Evolutionary conservation across 2,888 invertebrate genomes (phyloP).

Genomic region (Lithosia quadra): DNA sequence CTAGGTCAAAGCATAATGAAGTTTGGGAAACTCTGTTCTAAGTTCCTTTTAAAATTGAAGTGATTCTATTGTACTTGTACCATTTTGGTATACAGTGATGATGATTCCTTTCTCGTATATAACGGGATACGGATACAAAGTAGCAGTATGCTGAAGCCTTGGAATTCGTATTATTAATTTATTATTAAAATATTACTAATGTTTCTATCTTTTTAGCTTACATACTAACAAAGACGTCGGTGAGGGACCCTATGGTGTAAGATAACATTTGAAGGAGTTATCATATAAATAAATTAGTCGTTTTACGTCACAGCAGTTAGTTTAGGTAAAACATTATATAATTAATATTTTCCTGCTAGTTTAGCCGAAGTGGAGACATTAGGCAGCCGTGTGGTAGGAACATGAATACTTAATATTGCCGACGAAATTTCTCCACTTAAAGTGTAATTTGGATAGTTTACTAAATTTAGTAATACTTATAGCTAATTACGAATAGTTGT

Average conservation of each 20-base stretch:
- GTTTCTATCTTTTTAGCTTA: conserved; percentile 79
- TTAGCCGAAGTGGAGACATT: conserved; percentile 48
- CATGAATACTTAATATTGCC: conserved; percentile 56
- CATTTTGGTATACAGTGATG: background rate
- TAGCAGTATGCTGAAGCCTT: background rate
- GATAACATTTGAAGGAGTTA: conserved; percentile 79
- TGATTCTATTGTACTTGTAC: no score
- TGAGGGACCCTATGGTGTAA: conserved; percentile 80
- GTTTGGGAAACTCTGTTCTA: no score
- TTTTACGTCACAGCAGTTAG: conserved; percentile 64
- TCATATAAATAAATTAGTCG: conserved; percentile 62
- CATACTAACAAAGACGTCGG: conserved; percentile 80
- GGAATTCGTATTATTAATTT: conserved; percentile 5
- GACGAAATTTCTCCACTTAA: conserved; percentile 56
- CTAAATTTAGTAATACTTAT: conserved; percentile 35
- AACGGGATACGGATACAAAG: background rate
- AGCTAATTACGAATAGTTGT: conserved; percentile 16
- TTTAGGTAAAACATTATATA: conserved; percentile 72
- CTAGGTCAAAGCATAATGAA: no score
- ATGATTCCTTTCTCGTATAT: background rate
- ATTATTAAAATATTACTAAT: conserved; percentile 47
- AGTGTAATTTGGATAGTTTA: conserved; percentile 57
- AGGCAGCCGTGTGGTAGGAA: conserved; percentile 44
- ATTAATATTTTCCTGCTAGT: conserved; percentile 44
- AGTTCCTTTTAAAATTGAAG: no score